Base-by-base conservation (phyloP, 2,888 invertebrate species). In the Temnothorax rugatulus region DNA sequence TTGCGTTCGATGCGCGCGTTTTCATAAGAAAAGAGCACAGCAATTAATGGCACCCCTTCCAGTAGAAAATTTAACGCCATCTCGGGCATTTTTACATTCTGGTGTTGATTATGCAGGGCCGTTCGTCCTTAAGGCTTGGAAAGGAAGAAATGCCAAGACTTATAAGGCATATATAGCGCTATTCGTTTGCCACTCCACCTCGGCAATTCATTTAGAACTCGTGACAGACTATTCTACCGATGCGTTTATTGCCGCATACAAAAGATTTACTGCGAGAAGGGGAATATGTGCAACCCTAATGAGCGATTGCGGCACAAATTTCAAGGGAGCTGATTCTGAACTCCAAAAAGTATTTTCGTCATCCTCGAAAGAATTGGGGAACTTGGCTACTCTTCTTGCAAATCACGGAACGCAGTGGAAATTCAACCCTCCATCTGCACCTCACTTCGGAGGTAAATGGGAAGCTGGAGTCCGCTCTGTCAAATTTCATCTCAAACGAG, bases 71-170 rank as follows among this genome's bases (percentile, higher is more conserved):
- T 0, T 38, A 5, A 61, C 29, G 7, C 61, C 34, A 7, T 18
- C 34, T 1, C 34, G 61, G 7, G 34, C 61, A 15, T 61, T 61
- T 8, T 4, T 61, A 25, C 15, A 61, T 8, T 8, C 34, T 4
- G 61, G 61, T 1, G 11, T 61, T 7, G 61, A 61, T 34, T 61
- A 52, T 25, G 76, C 64, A 4, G 66, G 76, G 41, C 66, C 76
- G 2, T 66, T 29, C 4, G 7, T 3, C 4, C 1, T 76, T 0
- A 64, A 54, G 7, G 66, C 41, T 0, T 66, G 64, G 41, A 66
- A 11, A 25, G 54, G 54, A 38, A 25, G 25, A 15, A 61, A 41
- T 4, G 15, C 64, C 0, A 21, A 50, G 8, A 38, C n/a, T 1
- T 21, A 44, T 5, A 76, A 76, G 25, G 52, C 18, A 0, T 76